These are phyloP conservation scores for Pardalotus punctatus DNA, from an alignment of 2,113 vertebrate species.

Conservation along the genomic window DNA sequence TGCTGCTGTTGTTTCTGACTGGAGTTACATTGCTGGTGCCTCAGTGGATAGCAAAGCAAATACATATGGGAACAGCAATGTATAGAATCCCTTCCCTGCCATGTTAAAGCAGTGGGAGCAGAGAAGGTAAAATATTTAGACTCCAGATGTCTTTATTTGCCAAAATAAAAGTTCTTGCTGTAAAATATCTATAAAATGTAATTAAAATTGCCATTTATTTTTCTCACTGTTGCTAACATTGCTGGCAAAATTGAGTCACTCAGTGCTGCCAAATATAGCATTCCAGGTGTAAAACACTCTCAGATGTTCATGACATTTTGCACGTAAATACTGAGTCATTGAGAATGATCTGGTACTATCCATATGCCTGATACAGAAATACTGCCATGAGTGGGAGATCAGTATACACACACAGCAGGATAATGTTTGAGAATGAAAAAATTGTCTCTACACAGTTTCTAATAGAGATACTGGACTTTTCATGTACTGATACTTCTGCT, in stretches of 20 bases:
- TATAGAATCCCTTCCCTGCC: not conserved
- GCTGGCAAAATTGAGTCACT: slow-evolving; percentile 39
- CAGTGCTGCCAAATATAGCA: slow-evolving; percentile 37
- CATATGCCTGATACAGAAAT: slow-evolving; percentile 61
- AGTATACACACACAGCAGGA: not conserved
- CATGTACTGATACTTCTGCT: not conserved
- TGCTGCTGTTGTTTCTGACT: not conserved
- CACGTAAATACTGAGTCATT: slow-evolving; percentile 62
- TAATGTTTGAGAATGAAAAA: slow-evolving; percentile 31
- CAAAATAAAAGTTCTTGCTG: slow-evolving; percentile 38
- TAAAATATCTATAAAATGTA: slow-evolving; percentile 34
- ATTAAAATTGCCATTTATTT: slow-evolving; percentile 56
- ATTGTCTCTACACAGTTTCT: not conserved
- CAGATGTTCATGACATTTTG: slow-evolving; percentile 61
- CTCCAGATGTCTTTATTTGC: slow-evolving; percentile 60
- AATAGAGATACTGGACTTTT: not conserved
- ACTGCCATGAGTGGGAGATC: slow-evolving; percentile 33
- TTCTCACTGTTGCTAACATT: not conserved
- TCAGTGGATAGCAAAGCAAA: not conserved
- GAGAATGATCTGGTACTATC: slow-evolving; percentile 52
- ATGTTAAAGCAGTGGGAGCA: slow-evolving; percentile 23
- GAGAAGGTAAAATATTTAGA: slow-evolving; percentile 63
- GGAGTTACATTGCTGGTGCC: not conserved
- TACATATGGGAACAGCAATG: not conserved
- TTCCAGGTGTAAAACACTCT: slow-evolving; percentile 58